Conservation (phyloP, 1,140 invertebrate species). For the Drosophila tropicalis region DNA sequence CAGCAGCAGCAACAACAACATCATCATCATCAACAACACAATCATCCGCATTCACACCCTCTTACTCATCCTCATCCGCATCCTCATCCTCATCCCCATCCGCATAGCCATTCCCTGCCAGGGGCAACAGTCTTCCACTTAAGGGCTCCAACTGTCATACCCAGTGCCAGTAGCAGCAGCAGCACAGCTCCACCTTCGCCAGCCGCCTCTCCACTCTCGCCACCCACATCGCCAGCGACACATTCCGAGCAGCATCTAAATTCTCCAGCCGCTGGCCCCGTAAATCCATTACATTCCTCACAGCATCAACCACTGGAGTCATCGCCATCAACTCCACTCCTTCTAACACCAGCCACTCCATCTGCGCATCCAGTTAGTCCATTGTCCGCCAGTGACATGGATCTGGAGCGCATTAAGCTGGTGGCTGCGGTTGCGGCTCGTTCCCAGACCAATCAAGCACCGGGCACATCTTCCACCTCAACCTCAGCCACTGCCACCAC, state of each 20-base stretch:
- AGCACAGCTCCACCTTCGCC: conserved; percentile 66
- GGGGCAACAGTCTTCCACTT: conserved; percentile 60
- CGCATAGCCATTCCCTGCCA: conserved; percentile 48
- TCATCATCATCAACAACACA: conserved; percentile 38
- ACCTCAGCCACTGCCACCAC: conserved; percentile 33
- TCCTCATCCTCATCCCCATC: conserved; percentile 1
- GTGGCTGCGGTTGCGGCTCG: conserved; percentile 73
- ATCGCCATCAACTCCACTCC: conserved; percentile 17
- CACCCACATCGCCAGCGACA: conserved; percentile 67
- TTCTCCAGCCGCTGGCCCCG: conserved; percentile 44
- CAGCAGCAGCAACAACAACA: conserved; percentile 54
- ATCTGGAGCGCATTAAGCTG: conserved; percentile 81
- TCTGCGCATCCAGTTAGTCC: conserved; percentile 29
- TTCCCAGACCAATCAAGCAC: conserved; percentile 36
- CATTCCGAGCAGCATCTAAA: conserved; percentile 58
- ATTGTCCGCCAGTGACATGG: conserved; percentile 61
- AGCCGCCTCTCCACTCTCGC: conserved; percentile 74
- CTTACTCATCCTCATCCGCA: too few species aligned
- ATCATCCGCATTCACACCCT: conserved; percentile 38
- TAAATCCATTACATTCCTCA: conserved; percentile 48
- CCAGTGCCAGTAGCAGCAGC: conserved; percentile 30
- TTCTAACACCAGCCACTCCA: conserved; percentile 5
- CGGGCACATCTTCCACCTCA: conserved; percentile 43
- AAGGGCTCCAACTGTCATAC: conserved; percentile 43
- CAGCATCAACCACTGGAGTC: conserved; percentile 43